Evolutionary conservation across 2,113 vertebrate species (phyloP).

Genomic region (Uria lomvia): DNA sequence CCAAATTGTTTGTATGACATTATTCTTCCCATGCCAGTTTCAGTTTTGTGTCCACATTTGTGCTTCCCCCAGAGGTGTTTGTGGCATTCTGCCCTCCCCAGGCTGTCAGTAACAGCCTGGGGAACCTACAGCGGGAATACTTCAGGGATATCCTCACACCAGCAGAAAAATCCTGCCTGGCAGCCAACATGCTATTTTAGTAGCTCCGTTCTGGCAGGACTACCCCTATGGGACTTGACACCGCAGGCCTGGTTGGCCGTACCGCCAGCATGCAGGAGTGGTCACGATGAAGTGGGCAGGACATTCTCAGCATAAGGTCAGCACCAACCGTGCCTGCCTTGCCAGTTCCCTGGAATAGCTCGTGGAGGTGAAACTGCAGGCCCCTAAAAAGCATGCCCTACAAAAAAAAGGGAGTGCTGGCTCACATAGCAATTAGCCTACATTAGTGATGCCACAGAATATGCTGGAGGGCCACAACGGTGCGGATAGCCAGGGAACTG

Average conservation of each 20-base stretch:
- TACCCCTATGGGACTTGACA: background rate
- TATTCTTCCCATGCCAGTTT: background rate
- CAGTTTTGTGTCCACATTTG: background rate
- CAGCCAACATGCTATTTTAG: background rate
- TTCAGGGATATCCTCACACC: background rate
- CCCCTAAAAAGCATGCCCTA: background rate
- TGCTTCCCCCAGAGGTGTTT: background rate
- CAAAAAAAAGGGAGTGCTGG: background rate
- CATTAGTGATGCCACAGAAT: background rate
- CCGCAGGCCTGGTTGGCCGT: background rate
- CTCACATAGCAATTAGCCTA: constrained; percentile 26
- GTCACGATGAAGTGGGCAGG: background rate
- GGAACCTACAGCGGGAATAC: background rate
- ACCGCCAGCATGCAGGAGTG: background rate
- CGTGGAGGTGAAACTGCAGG: background rate
- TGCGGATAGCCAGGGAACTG: background rate
- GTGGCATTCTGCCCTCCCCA: background rate
- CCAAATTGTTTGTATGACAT: background rate
- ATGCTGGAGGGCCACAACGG: background rate
- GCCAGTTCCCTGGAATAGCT: constrained; percentile 1
- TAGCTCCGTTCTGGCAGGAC: background rate
- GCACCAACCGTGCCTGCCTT: background rate
- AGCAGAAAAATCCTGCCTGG: background rate
- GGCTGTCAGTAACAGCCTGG: background rate
- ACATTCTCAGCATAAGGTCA: background rate